A percentile compares a stretch with the other conserved stretches of the same genome.
phyloP scores from a whole-genome alignment of 2,797 vertebrate species.

The Luscinia luscinia region DNA sequence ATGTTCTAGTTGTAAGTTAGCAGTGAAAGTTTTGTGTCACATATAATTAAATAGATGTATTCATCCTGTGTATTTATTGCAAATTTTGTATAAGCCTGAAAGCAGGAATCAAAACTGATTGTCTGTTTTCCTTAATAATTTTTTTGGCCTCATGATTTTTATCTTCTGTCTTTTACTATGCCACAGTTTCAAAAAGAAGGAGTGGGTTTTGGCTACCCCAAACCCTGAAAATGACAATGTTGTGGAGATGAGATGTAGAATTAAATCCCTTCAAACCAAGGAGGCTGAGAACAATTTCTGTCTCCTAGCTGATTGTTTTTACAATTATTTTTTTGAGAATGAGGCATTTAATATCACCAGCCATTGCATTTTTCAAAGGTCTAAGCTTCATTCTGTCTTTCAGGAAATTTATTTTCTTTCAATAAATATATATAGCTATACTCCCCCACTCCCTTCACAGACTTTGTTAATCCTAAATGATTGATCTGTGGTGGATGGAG shows the following conservation, averaged over 20 bases:
- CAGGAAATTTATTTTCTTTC: background rate
- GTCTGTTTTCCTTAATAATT: background rate
- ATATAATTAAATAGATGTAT: background rate
- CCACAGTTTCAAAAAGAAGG: background rate
- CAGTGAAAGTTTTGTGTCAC: background rate
- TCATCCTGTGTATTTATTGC: background rate
- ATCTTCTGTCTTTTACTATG: background rate
- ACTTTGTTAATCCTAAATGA: background rate
- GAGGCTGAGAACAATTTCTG: background rate
- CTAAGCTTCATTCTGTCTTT: background rate
- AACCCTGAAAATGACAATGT: background rate
- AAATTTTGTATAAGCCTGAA: background rate
- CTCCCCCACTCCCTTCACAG: accelerated
- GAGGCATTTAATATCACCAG: background rate
- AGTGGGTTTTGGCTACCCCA: background rate
- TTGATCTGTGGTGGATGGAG: background rate
- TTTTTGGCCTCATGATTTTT: background rate
- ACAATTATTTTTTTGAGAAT: background rate
- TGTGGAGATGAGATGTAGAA: background rate
- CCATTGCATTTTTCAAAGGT: background rate
- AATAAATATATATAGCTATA: too few species aligned
- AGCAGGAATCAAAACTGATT: background rate
- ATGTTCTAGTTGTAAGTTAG: background rate
- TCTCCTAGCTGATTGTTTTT: background rate
- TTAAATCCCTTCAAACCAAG: background rate